phyloP scores from a whole-genome alignment of 2,888 invertebrate genomes.

The Drosophila sordidapex region DNA sequence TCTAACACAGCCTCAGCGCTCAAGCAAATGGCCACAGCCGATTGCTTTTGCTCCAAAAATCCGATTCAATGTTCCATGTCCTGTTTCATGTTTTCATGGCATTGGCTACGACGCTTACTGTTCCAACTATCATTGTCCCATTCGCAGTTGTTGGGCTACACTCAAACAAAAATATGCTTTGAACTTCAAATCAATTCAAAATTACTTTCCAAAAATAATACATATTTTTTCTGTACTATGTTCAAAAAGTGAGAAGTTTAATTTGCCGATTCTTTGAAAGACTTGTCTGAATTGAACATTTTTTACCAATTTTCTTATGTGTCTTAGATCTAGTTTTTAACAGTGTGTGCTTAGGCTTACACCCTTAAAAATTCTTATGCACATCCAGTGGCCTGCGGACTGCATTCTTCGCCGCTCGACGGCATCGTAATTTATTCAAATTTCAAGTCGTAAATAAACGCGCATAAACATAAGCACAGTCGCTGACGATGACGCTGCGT shows the following conservation, averaged over 20 bases:
- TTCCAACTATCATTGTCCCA: conserved; percentile 32
- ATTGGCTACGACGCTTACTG: conserved; percentile 23
- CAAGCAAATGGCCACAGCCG: conserved; percentile 39
- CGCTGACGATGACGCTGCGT: conserved; percentile 7
- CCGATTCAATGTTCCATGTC: conserved; percentile 69
- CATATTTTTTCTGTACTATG: background rate
- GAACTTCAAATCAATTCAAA: background rate
- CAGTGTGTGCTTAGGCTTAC: background rate
- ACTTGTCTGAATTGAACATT: background rate
- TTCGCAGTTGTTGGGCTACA: conserved; percentile 32
- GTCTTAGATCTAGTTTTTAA: background rate
- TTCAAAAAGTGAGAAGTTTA: background rate
- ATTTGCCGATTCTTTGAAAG: background rate
- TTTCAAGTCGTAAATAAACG: conserved; percentile 77
- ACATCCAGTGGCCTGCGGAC: background rate
- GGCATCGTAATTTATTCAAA: conserved; percentile 78
- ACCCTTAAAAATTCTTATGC: conserved; percentile 13
- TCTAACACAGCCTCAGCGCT: conserved; percentile 14
- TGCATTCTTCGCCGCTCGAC: conserved; percentile 47
- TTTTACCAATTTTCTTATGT: background rate
- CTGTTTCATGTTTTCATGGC: conserved; percentile 51
- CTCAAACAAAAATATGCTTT: conserved; percentile 2
- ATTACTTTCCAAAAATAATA: background rate
- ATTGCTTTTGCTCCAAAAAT: conserved; percentile 46
- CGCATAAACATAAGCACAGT: conserved; percentile 72